Evolutionary conservation across 1,140 invertebrate species (phyloP).

Genomic region (Eumaeus atala): DNA sequence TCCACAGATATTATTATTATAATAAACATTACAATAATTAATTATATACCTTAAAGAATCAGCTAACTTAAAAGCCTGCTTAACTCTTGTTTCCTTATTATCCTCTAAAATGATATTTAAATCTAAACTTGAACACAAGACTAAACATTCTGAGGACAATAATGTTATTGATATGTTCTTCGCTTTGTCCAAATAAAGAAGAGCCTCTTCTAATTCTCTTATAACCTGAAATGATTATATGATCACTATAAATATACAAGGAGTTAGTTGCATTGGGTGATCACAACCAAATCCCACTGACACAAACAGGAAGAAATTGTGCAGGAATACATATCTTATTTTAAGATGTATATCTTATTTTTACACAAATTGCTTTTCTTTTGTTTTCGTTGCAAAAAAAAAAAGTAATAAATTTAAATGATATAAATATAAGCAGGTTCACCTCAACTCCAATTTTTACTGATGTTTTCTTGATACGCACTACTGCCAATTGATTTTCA

Average conservation of each 20-base stretch:
- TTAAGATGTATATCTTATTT: too few species aligned
- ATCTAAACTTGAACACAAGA: constrained; percentile 48
- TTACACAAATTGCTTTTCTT: too few species aligned
- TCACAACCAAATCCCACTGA: not conserved
- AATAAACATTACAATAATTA: not conserved
- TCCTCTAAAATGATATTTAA: constrained; percentile 42
- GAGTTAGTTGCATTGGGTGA: not conserved
- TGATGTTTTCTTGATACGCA: constrained; percentile 44
- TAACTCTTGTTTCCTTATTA: constrained; percentile 38
- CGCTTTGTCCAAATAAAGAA: constrained; percentile 39
- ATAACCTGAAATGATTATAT: constrained; percentile 42
- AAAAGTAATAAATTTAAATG: too few species aligned
- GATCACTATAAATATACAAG: not conserved
- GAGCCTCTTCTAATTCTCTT: constrained; percentile 48
- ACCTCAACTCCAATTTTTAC: constrained; percentile 48
- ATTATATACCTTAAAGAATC: constrained; percentile 47
- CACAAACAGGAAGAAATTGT: not conserved
- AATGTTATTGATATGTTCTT: constrained; percentile 54
- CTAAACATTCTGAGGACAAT: constrained; percentile 49
- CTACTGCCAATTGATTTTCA: constrained; percentile 50
- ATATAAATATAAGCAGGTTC: constrained; percentile 17
- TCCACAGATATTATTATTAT: too few species aligned
- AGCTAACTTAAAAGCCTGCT: constrained; percentile 45
- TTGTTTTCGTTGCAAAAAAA: too few species aligned
- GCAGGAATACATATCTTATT: too few species aligned